A percentile compares a stretch with the other conserved stretches of the same genome.
Conservation (phyloP, 2,888 invertebrate genomes). For the Chaetogeoica ovagalla region DNA sequence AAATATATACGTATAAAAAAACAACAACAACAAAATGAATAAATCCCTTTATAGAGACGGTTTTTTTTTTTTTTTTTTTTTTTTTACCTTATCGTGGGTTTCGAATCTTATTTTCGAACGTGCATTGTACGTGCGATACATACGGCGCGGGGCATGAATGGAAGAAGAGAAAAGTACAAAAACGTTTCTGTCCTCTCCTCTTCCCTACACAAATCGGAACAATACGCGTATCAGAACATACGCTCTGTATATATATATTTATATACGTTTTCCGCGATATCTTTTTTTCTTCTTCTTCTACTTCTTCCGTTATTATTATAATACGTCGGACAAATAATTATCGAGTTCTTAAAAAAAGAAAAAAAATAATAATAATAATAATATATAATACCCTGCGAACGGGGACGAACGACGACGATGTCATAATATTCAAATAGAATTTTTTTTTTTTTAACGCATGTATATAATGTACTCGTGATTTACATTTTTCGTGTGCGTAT, state of each 20-base stretch:
- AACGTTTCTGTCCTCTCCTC: slow-evolving; percentile 21
- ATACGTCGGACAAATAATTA: slow-evolving; percentile 9
- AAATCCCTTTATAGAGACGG: background rate
- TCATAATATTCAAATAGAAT: too few species aligned
- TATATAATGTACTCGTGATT: slow-evolving; percentile 16
- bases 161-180: slow-evolving; percentile 1
- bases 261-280: slow-evolving; percentile 7
- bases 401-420: slow-evolving; percentile 8
- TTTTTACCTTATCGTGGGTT: slow-evolving; percentile 18
- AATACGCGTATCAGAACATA: background rate
- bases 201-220: background rate
- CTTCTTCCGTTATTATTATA: background rate
- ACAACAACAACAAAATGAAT: background rate
- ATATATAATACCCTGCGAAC: background rate
- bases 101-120: slow-evolving; percentile 7
- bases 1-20: slow-evolving; percentile 4
- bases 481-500: background rate
- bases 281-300: slow-evolving; percentile 27
- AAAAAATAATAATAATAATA: slow-evolving; percentile 8
- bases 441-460: background rate
- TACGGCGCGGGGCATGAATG: background rate
- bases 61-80: background rate
- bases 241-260: background rate
- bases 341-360: slow-evolving; percentile 10
- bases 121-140: background rate